phyloP scores from a whole-genome alignment of 2,888 invertebrate genomes.

The Thereva nobilitata region DNA sequence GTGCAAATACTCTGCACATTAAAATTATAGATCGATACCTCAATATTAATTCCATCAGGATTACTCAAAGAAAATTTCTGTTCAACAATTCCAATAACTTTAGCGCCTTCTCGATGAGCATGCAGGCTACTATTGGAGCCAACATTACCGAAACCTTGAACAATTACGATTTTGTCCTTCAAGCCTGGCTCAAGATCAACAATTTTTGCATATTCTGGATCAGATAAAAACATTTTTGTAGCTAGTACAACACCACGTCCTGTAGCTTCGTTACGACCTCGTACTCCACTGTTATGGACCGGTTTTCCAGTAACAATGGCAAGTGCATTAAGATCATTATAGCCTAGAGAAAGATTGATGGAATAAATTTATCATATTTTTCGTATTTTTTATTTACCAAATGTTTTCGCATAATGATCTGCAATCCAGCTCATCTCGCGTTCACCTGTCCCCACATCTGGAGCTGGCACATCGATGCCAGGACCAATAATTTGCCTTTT shows the following conservation, averaged over 20 bases:
- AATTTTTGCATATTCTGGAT: slow-evolving; percentile 92
- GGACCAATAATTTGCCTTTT: slow-evolving; percentile 86
- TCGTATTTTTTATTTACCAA: slow-evolving; percentile 58
- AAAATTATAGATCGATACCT: slow-evolving; percentile 42
- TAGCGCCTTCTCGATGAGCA: slow-evolving; percentile 89
- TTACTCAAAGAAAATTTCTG: slow-evolving; percentile 85
- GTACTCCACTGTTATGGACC: slow-evolving; percentile 95
- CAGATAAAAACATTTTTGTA: slow-evolving; percentile 90
- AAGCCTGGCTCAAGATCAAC: slow-evolving; percentile 92
- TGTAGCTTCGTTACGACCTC: slow-evolving; percentile 95
- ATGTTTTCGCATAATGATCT: slow-evolving; percentile 95
- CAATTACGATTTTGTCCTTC: slow-evolving; percentile 93
- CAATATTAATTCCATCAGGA: slow-evolving; percentile 81
- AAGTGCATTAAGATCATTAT: slow-evolving; percentile 90
- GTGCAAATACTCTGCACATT: too few species aligned
- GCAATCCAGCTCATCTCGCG: slow-evolving; percentile 99
- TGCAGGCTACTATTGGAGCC: slow-evolving; percentile 95
- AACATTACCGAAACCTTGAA: slow-evolving; percentile 96
- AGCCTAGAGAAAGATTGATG: slow-evolving; percentile 58
- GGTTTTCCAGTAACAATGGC: slow-evolving; percentile 98
- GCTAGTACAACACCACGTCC: slow-evolving; percentile 95
- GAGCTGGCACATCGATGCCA: slow-evolving; percentile 98
- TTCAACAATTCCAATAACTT: slow-evolving; percentile 90
- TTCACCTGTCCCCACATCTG: slow-evolving; percentile 97
- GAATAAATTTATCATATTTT: not conserved